Evolutionary conservation across 2,113 vertebrate genomes (phyloP), one percentile per base, ranked within the genome.

Genomic region (Rhizomys pruinosus): DNA sequence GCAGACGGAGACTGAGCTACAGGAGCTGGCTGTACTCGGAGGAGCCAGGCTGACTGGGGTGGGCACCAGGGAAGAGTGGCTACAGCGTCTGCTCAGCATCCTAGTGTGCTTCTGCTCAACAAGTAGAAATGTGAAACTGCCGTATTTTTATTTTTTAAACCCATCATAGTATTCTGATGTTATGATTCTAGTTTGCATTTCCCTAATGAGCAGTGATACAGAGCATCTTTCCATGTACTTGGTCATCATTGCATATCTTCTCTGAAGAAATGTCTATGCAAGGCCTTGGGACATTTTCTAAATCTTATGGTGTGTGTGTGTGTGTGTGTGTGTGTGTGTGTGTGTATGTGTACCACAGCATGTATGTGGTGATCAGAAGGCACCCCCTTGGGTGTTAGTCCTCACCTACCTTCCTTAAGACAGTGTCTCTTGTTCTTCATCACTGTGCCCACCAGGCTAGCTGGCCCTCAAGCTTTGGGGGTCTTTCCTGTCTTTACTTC

Each of bases 91-190:
- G n/a, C n/a, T n/a, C n/a, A n/a, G n/a, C n/a, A n/a, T n/a, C n/a
- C n/a, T n/a, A n/a, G n/a, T n/a, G n/a, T n/a, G n/a, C n/a, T n/a
- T n/a, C n/a, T n/a, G n/a, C n/a, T n/a, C n/a, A n/a, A n/a, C n/a
- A n/a, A n/a, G n/a, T n/a, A n/a, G n/a, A n/a, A n/a, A n/a, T n/a
- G n/a, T n/a, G n/a, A n/a, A n/a, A n/a, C n/a, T 94, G 85, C 32
- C 11, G 9, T 27, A 68, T 80, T 94, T 88, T 71, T n/a, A 37
- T 77, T 89, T 47, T 90, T 92, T 66, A 42, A 84, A 78, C 71
- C 27, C 6, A 59, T 87, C 27, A 37, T 78, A 73, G 59, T 66
- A 52, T 19, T 85, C 39, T 69, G 59, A 85, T 63, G 23, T 61
- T 47, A 29, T 37, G 16, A 61, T 92, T 86, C 82, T 63, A 76